Evolutionary conservation across 2,888 invertebrate species (phyloP), one percentile per base, ranked within the genome.

Genomic region (Nasonovia ribisnigri): DNA sequence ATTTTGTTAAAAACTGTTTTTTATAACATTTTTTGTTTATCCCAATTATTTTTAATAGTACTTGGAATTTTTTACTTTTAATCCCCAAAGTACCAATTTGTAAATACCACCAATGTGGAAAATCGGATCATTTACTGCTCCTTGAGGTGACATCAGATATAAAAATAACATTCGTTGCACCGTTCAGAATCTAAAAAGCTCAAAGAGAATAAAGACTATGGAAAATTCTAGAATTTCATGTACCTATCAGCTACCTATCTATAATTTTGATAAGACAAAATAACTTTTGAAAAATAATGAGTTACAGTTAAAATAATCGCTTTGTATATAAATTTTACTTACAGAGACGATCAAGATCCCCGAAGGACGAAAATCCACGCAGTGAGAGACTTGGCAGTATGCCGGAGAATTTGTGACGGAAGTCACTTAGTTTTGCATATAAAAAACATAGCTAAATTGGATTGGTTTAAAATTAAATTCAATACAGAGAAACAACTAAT

Each of bases 311-410:
- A 77, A 77, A 77, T 0, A 77, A 36, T 77, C 1, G 20, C 20
- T 36, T 77, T 11, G 16, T 16, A 16, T 67, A 67, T 67, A 16
- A 16, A 16, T 67, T 60, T 67, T 36, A 77, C 42, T n/a, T 5
- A 29, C 26, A 93, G 93, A 24, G 93, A 93, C 42, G 93, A 93
- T 90, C 93, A 93, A 90, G 93, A 93, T 86, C 93, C 93, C 6
- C 48, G 93, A n/a, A 90, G 90, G 29, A 93, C 93, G 8, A 93
- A 93, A 90, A 93, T 93, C 16, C 93, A 93, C 6, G 51, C 93
- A 11, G 93, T 93, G 24, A 93, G 93, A 90, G 93, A 93, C 20
- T 20, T 93, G 3, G 90, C 93, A 1, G 93, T 86, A 36, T 90
- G 90, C 51, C 90, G 93, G 20, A 93, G 93, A 43, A 86, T 93